Conservation (phyloP, 2,113 vertebrate species). For the Sorex fumeus region DNA sequence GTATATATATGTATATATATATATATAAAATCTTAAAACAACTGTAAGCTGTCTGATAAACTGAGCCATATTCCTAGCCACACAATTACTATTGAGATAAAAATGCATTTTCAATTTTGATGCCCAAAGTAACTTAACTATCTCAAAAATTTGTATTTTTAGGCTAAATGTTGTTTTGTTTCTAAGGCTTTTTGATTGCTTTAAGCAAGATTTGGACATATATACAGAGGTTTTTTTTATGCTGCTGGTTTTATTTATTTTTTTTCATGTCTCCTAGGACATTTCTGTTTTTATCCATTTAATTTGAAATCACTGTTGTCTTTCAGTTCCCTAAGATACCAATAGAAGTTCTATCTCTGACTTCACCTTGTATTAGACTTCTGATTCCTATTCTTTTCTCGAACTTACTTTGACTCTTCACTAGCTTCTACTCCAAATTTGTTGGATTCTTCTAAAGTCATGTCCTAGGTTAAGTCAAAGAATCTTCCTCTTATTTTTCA, state of each 20-base stretch:
- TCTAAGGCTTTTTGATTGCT: background rate
- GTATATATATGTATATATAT: too few species aligned
- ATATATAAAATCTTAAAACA: background rate
- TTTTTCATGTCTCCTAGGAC: background rate
- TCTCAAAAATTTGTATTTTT: background rate
- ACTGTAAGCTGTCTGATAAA: background rate
- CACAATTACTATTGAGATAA: background rate
- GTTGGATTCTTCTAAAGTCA: background rate
- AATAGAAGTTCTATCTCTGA: background rate
- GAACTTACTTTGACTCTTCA: background rate
- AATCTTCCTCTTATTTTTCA: background rate
- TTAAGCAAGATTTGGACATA: background rate
- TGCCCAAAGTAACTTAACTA: background rate
- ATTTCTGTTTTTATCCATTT: slow-evolving; percentile 18
- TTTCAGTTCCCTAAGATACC: background rate
- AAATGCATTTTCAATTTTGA: background rate
- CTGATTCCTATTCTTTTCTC: background rate
- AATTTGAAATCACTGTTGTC: background rate
- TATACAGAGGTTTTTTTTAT: background rate
- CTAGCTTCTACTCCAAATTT: background rate
- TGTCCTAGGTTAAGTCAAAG: background rate
- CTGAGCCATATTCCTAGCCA: too few species aligned
- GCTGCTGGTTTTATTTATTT: background rate
- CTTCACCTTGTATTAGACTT: background rate
- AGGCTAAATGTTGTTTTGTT: background rate